phyloP scores from a whole-genome alignment of 2,888 invertebrate species.

The Stramonita haemastoma region DNA sequence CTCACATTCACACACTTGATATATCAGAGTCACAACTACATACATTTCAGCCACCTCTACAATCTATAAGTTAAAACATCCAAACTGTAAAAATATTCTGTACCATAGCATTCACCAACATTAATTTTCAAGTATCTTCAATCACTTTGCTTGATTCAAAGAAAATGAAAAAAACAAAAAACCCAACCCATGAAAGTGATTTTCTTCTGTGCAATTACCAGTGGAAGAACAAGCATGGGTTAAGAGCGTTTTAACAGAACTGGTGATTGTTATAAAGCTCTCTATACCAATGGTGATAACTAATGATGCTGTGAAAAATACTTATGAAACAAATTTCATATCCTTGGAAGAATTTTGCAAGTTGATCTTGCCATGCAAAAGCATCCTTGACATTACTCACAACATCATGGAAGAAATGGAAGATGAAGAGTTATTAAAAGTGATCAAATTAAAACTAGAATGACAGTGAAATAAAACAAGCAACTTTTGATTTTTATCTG shows the following conservation, averaged over 20 bases:
- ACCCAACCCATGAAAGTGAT: neutral
- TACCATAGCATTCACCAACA: no score
- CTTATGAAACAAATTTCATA: no score
- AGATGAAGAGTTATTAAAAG: neutral
- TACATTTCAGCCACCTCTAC: neutral
- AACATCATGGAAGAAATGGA: neutral
- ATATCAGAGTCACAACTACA: neutral
- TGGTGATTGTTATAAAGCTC: constrained; percentile 8
- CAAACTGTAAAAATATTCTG: neutral
- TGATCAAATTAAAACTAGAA: neutral
- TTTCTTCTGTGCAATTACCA: neutral
- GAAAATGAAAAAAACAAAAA: no score
- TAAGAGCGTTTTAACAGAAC: neutral
- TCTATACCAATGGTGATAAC: neutral
- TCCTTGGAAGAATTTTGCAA: no score
- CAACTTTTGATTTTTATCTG: constrained; percentile 2
- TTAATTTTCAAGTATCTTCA: no score
- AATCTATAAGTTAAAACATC: neutral
- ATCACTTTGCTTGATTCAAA: no score
- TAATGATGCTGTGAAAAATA: constrained; percentile 2
- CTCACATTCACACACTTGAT: neutral
- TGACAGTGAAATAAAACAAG: neutral
- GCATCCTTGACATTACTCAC: no score
- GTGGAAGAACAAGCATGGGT: neutral
- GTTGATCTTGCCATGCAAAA: no score